Conservation (phyloP, 2,797 vertebrate genomes). For the Sebastes matsubarae region DNA sequence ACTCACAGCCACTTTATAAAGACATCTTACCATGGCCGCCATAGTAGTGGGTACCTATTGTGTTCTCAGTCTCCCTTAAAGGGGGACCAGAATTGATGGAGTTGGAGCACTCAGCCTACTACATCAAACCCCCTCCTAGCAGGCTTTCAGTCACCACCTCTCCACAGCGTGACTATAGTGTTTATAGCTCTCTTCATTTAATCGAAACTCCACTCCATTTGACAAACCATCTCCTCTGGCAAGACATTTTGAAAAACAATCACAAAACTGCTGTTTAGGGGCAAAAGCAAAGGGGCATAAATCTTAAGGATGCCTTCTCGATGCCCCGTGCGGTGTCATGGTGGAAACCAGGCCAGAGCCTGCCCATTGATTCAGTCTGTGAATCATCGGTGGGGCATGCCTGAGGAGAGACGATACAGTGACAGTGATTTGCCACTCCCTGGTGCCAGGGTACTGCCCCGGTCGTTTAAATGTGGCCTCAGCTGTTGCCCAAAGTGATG, state of each 20-base stretch:
- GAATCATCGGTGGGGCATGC: slow-evolving; percentile 40
- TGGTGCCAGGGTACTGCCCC: slow-evolving; percentile 34
- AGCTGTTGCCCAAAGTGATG: slow-evolving; percentile 62
- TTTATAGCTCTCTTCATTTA: slow-evolving; percentile 33
- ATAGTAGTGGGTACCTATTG: slow-evolving; percentile 18
- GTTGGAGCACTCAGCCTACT: slow-evolving; percentile 10
- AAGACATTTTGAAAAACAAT: slow-evolving; percentile 20
- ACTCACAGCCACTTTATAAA: slow-evolving; percentile 23
- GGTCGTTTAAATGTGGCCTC: slow-evolving; percentile 55
- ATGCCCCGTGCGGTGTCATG: not conserved
- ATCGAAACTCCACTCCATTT: slow-evolving; percentile 33
- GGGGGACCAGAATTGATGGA: slow-evolving; percentile 41
- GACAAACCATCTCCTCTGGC: slow-evolving; percentile 11
- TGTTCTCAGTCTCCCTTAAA: slow-evolving; percentile 22
- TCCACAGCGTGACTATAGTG: not conserved
- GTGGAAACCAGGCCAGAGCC: slow-evolving; percentile 27
- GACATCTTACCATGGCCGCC: not conserved
- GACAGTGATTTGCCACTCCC: slow-evolving; percentile 55
- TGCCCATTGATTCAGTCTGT: slow-evolving; percentile 41
- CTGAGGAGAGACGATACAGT: slow-evolving; percentile 18
- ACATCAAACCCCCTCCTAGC: slow-evolving; percentile 27
- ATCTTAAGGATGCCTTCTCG: not conserved
- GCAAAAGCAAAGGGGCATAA: not conserved
- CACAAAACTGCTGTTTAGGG: slow-evolving; percentile 15
- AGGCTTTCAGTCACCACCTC: slow-evolving; percentile 10